Conservation (phyloP, 2,888 invertebrate genomes). For the Caenorhabditis japonica region DNA sequence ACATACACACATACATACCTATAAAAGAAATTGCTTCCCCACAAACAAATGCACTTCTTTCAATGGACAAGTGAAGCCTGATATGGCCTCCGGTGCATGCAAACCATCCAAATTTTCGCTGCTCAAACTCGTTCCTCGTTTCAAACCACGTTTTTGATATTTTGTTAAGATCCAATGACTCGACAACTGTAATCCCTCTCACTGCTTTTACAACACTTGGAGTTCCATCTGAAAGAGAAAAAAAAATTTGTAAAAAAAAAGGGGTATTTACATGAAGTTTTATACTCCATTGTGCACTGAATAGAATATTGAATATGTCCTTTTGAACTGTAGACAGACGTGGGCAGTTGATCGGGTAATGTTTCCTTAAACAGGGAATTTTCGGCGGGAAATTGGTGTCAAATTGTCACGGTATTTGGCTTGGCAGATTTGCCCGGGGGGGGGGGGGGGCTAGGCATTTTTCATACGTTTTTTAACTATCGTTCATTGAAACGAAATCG, state of each 20-base stretch:
- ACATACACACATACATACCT: too few species aligned
- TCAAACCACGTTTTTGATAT: slow-evolving; percentile 61
- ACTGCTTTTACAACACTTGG: slow-evolving; percentile 60
- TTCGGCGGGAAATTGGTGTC: too few species aligned
- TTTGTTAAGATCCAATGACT: slow-evolving; percentile 62
- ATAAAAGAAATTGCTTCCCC: slow-evolving; percentile 66
- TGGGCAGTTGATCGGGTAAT: slow-evolving; percentile 51
- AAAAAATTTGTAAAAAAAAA: background rate
- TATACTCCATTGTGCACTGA: slow-evolving; percentile 50
- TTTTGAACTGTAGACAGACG: slow-evolving; percentile 47
- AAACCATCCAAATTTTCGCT: slow-evolving; percentile 69
- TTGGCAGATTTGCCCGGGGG: too few species aligned
- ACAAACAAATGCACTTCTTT: slow-evolving; percentile 68
- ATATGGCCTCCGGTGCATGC: slow-evolving; percentile 72
- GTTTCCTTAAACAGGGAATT: slow-evolving; percentile 44
- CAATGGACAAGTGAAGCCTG: slow-evolving; percentile 59
- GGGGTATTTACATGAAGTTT: slow-evolving; percentile 23
- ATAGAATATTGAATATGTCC: slow-evolving; percentile 51
- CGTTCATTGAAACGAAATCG: too few species aligned
- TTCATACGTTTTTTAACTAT: too few species aligned
- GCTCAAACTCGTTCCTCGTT: slow-evolving; percentile 51
- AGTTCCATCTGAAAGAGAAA: slow-evolving; percentile 50
- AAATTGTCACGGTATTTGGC: background rate
- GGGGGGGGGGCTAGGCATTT: too few species aligned
- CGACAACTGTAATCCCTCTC: slow-evolving; percentile 65